Base-by-base conservation (phyloP, 2,113 vertebrate genomes). In the Chloropsis cyanopogon region DNA sequence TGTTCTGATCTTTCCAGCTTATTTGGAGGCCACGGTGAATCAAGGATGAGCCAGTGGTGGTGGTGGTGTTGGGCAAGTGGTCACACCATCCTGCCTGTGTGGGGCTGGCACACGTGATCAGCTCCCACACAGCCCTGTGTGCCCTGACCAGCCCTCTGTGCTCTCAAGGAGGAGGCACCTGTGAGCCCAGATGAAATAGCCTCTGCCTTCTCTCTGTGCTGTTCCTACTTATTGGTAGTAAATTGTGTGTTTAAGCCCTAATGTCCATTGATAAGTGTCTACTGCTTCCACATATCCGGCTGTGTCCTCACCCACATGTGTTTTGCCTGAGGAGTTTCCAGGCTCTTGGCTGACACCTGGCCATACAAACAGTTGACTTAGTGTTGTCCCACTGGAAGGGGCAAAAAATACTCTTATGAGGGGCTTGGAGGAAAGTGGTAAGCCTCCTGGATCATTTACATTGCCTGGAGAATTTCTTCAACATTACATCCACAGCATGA, bases 31-130 rank as follows among this genome's bases (percentile, higher is more conserved):
- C 29, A 4, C 3, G 7, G 16, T 29, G 53, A 60, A 26, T 4
- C 0, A 0, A 28, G 19, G 49, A 44, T 11, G 57, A 68, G 39
- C 10, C 49, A 29, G 4, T 0, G 6, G 29, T 33, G 56, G 33
- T 39, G 23, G 61, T 73, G 17, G 13, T 39, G 31, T 10, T 9
- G 42, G 42, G 59, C 11, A 13, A 18, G 8, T 0, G 4, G 16
- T 61, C 25, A 13, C 35, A 46, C 12, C 10, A 44, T 16, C 16
- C 33, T 35, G 44, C 10, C 5, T 4, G 4, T 29, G 21, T 4
- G 9, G 49, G 28, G 4, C 60, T 39, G n/a, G 57, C 5, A 10
- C 54, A 23, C 14, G 6, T 20, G 10, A 41, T 29, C 60, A 44
- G 44, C 71, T 50, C 31, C 49, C 25, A 33, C 46, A 16, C 8